Percentiles rank a stretch among this genome's conserved stretches.
Evolutionary conservation across 1,140 invertebrate species (phyloP).

Genomic region (Cherax quadricarinatus): DNA sequence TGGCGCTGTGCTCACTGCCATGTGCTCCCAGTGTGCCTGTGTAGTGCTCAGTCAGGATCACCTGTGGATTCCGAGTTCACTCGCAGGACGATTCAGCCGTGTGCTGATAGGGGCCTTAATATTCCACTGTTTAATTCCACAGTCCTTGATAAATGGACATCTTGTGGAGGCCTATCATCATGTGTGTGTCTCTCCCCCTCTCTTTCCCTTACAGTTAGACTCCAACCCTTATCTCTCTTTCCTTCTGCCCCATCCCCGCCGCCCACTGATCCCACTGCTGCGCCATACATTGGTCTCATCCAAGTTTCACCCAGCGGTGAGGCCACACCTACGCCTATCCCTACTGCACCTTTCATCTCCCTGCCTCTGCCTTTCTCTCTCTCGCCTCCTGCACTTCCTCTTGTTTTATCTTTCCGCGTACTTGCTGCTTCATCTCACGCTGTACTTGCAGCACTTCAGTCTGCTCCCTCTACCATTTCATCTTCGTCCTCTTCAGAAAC

Average conservation of each 20-base stretch:
- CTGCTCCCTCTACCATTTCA: not conserved
- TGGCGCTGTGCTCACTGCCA: not conserved
- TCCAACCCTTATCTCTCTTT: not conserved
- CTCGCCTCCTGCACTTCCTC: not conserved
- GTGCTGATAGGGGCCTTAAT: not conserved
- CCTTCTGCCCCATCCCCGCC: not conserved
- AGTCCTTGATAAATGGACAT: not conserved
- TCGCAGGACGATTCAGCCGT: not conserved
- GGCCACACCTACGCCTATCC: not conserved
- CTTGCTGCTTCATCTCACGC: not conserved
- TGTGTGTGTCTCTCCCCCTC: not conserved
- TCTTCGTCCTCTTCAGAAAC: not conserved
- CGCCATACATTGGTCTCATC: not conserved
- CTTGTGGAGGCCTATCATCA: not conserved
- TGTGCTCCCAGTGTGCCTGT: not conserved
- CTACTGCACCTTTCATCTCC: not conserved
- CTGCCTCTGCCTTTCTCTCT: not conserved
- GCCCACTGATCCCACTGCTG: not conserved
- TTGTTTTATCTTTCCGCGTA: no score
- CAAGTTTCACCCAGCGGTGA: not conserved
- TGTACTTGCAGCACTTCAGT: not conserved
- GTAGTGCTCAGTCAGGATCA: not conserved
- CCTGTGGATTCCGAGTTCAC: not conserved
- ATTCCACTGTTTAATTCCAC: not conserved
- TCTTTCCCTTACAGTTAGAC: not conserved